Percentiles rank a stretch among this genome's conserved stretches.
Evolutionary conservation across 2,797 vertebrate species (phyloP).

Genomic region (Oophaga sylvatica): DNA sequence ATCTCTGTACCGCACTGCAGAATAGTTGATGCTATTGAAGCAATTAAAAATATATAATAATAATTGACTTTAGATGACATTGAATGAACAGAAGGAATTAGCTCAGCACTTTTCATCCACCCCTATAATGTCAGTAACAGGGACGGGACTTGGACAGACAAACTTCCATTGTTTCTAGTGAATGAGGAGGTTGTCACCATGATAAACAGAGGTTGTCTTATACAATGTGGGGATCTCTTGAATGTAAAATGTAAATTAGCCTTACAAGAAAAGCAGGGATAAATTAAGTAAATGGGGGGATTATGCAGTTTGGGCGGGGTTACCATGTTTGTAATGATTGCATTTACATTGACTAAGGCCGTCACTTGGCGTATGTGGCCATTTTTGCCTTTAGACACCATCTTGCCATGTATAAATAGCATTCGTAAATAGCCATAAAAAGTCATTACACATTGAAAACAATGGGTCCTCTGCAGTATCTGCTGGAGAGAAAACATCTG

Average conservation of each 20-base stretch:
- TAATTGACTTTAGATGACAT: background rate
- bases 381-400: slow-evolving; percentile 72
- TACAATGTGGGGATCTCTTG: background rate
- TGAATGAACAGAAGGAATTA: background rate
- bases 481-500: slow-evolving; percentile 75
- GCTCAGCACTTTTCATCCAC: background rate
- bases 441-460: slow-evolving; percentile 73
- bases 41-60: background rate
- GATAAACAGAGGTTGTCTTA: background rate
- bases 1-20: background rate
- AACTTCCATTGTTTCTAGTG: background rate
- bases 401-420: slow-evolving; percentile 69
- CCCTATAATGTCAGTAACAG: background rate
- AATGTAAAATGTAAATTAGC: slow-evolving; percentile 16
- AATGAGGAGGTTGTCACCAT: background rate
- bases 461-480: slow-evolving; percentile 69
- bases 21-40: too few species aligned
- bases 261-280: background rate
- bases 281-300: background rate
- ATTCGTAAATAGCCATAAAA: slow-evolving; percentile 72
- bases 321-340: background rate
- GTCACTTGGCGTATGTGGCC: slow-evolving; percentile 56
- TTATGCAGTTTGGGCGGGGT: background rate
- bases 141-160: background rate
- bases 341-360: slow-evolving; percentile 20